Conservation (phyloP, 2,888 invertebrate genomes). For the Temnothorax ravouxi region DNA sequence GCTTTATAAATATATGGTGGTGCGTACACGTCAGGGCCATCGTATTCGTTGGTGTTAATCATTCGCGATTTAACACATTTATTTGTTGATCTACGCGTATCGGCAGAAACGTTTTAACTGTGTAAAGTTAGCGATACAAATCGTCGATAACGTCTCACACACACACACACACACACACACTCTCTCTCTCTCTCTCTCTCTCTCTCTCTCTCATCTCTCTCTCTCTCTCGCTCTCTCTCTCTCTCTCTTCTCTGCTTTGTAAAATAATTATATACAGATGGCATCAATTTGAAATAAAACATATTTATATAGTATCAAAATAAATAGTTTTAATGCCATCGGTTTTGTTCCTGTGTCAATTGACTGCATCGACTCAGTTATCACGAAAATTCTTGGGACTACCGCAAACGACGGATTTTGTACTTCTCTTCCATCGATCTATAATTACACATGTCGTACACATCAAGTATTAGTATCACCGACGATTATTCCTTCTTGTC, state of each 20-base stretch:
- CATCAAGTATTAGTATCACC: conserved; percentile 1
- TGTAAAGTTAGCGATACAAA: conserved; percentile 6
- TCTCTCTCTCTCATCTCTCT: too few relatives aligned
- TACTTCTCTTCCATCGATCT: conserved; percentile 20
- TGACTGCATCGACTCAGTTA: conserved; percentile 46
- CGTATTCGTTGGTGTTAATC: conserved; percentile 15
- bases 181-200: too few relatives aligned
- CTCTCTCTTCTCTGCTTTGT: not conserved
- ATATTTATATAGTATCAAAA: conserved; percentile 47
- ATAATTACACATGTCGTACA: conserved; percentile 8
- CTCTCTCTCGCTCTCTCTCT: not conserved
- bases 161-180: too few relatives aligned
- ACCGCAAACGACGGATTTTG: conserved; percentile 47
- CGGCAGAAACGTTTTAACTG: conserved; percentile 21
- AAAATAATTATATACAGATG: conserved; percentile 38
- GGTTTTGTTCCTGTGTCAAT: conserved; percentile 40
- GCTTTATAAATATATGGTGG: conserved; percentile 6
- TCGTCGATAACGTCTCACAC: conserved; percentile 1
- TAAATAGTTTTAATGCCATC: conserved; percentile 48
- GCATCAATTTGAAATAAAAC: conserved; percentile 49
- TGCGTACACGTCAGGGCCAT: conserved; percentile 19
- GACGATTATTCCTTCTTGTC: conserved; percentile 25
- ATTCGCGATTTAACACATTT: conserved; percentile 36
- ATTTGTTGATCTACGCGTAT: not conserved
- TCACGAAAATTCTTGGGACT: conserved; percentile 37